These are phyloP conservation scores for Acomys russatus DNA, from an alignment of 2,797 vertebrate species.

Conservation along the genomic window DNA sequence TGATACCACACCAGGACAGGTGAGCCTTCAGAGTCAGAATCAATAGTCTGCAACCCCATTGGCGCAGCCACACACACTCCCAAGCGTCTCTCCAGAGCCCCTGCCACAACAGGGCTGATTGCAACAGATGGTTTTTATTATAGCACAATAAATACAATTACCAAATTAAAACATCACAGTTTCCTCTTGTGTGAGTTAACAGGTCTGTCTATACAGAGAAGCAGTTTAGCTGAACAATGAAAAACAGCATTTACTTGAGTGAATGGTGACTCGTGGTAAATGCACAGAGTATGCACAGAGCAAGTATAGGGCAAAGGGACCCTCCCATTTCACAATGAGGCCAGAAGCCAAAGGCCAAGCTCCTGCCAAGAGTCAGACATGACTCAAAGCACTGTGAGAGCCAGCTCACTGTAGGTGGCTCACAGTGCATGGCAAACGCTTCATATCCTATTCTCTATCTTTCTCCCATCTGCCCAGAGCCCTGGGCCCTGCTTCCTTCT, in stretches of 20 bases:
- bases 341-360: neutral
- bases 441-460: rapidly evolving
- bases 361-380: neutral
- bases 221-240: neutral
- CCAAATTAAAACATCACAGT: neutral
- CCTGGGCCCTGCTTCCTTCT: rapidly evolving
- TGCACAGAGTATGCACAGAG: neutral
- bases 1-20: neutral
- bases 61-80: neutral
- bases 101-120: neutral
- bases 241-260: neutral
- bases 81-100: neutral
- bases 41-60: neutral
- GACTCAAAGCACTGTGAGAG: neutral
- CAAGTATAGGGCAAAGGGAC: neutral
- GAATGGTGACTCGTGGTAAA: neutral
- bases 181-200: neutral
- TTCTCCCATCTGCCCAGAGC: rapidly evolving
- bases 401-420: neutral
- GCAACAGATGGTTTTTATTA: neutral
- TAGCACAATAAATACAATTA: neutral
- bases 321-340: neutral
- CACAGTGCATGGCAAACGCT: rapidly evolving
- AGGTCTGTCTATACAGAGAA: neutral
- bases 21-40: neutral